phyloP scores from a whole-genome alignment of 2,113 vertebrate species.

The Anoplopoma fimbria region DNA sequence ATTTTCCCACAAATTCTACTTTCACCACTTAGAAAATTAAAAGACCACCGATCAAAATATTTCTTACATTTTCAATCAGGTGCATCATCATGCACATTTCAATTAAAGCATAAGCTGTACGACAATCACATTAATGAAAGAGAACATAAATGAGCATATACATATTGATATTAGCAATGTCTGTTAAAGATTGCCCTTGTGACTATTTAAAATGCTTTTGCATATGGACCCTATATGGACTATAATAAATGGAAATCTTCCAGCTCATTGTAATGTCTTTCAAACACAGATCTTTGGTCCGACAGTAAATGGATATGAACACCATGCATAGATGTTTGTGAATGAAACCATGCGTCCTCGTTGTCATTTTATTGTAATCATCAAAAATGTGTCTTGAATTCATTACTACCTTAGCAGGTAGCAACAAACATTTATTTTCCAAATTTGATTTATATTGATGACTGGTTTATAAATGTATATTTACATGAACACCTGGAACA shows the following conservation, averaged over 20 bases:
- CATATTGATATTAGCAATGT: too few species aligned
- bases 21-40: too few species aligned
- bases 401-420: neutral
- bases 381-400: conserved; percentile 5
- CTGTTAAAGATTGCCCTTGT: neutral
- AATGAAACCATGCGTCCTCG: neutral
- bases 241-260: neutral
- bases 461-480: conserved; percentile 22
- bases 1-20: too few species aligned
- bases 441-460: neutral
- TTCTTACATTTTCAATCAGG: neutral
- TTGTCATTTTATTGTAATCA: conserved; percentile 49
- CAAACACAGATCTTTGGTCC: neutral
- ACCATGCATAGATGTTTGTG: neutral
- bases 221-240: neutral
- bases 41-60: neutral
- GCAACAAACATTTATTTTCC: conserved; percentile 8
- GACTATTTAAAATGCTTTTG: neutral
- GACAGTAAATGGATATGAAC: neutral
- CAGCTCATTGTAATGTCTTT: neutral
- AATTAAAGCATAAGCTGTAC: neutral
- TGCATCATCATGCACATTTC: neutral
- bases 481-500: conserved; percentile 38
- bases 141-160: too few species aligned
- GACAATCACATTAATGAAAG: neutral